These are phyloP conservation scores for Stomatorhinus ivindoensis DNA, from an alignment of 2,113 vertebrate species.

Conservation along the genomic window DNA sequence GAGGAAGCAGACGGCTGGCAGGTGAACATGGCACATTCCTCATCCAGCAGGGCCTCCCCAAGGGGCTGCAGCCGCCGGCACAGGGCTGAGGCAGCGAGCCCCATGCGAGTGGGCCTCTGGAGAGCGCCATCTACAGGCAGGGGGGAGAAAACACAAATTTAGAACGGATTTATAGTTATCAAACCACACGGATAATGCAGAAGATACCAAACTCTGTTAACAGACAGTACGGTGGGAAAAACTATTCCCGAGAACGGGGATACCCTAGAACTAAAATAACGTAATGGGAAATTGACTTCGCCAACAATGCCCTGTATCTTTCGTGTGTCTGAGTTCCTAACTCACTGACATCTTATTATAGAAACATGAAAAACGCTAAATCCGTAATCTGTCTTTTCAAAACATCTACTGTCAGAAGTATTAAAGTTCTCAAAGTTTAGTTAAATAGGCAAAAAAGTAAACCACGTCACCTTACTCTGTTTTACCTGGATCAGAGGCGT, in stretches of 20 bases:
- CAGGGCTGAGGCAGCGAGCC: conserved; percentile 35
- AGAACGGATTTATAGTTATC: background rate
- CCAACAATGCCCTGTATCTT: too few species aligned
- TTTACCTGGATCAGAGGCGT: too few species aligned
- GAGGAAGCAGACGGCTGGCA: conserved; percentile 25
- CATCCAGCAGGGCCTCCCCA: conserved; percentile 56
- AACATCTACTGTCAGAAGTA: too few species aligned
- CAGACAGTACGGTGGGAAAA: background rate
- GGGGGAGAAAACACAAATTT: background rate
- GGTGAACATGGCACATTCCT: conserved; percentile 59
- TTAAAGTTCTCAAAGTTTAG: too few species aligned
- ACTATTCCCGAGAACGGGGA: background rate
- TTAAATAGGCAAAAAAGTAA: too few species aligned
- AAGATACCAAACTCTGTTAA: background rate
- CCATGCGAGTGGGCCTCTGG: background rate
- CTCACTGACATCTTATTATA: too few species aligned
- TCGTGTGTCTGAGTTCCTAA: too few species aligned
- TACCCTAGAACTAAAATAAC: background rate
- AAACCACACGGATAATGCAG: background rate
- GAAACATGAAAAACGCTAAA: too few species aligned
- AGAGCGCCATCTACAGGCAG: background rate
- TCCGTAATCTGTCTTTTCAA: too few species aligned
- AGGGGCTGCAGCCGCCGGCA: conserved; percentile 39
- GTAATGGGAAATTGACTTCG: too few species aligned
- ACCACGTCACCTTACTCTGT: too few species aligned